Conservation (phyloP, 2,797 vertebrate genomes). For the Centropyge bicolor region DNA sequence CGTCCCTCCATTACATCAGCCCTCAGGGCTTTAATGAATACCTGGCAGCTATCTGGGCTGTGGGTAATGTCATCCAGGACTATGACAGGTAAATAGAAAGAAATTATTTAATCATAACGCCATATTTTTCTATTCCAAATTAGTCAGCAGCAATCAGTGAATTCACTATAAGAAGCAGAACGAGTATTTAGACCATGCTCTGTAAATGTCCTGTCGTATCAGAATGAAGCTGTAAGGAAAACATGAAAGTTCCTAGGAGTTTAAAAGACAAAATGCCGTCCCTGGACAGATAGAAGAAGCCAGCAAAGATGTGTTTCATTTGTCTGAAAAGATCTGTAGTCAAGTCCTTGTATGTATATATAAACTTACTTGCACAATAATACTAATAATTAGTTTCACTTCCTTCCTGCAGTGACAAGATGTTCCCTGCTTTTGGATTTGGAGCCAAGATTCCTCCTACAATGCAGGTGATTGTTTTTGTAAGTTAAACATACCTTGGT, state of each 20-base stretch:
- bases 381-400: background rate
- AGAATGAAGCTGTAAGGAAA: background rate
- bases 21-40: slow-evolving; percentile 96
- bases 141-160: too few relatives aligned
- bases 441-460: slow-evolving; percentile 95
- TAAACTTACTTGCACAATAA: background rate
- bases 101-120: too few relatives aligned
- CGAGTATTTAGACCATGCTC: background rate
- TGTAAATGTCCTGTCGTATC: background rate
- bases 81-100: slow-evolving; percentile 94
- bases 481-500: background rate
- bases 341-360: background rate
- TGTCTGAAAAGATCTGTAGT: background rate
- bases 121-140: too few relatives aligned
- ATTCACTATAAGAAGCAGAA: background rate
- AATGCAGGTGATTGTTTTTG: slow-evolving; percentile 89
- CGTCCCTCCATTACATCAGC: slow-evolving; percentile 95
- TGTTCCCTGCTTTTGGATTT: slow-evolving; percentile 98
- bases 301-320: background rate
- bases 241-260: background rate
- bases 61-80: slow-evolving; percentile 95
- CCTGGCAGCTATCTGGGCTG: slow-evolving; percentile 94
- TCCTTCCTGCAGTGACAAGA: slow-evolving; percentile 90
- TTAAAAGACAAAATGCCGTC: background rate
- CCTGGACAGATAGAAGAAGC: background rate